Conservation (phyloP, 2,113 vertebrate genomes). For the Scalopus aquaticus region DNA sequence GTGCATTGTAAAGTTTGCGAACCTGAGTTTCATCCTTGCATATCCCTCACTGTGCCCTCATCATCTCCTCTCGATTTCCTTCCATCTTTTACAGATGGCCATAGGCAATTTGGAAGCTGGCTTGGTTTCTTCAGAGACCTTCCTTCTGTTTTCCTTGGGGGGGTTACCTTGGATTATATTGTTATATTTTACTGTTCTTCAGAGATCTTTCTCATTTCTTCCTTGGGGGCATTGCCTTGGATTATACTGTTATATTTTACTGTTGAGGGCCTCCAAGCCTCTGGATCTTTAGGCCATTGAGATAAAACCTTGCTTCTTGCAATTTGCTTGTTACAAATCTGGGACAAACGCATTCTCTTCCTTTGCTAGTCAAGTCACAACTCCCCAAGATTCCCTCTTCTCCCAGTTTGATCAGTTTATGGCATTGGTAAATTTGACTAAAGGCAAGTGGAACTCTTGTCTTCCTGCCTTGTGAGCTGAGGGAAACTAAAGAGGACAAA, state of each 20-base stretch:
- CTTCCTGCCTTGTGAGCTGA: neutral
- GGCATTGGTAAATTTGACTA: neutral
- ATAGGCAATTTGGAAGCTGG: neutral
- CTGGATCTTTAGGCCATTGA: neutral
- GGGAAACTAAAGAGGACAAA: neutral
- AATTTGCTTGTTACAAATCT: neutral
- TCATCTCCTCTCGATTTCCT: neutral
- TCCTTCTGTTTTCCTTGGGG: neutral
- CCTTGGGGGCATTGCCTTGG: neutral
- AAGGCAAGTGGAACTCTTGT: slow-evolving; percentile 34
- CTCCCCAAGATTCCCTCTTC: neutral
- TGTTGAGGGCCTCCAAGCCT: neutral
- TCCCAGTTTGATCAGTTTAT: neutral
- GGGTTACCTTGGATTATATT: neutral
- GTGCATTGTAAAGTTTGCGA: neutral
- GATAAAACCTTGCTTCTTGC: neutral
- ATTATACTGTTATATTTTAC: neutral
- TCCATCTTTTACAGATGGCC: neutral
- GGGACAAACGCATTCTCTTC: neutral
- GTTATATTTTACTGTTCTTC: neutral
- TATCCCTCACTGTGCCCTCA: neutral
- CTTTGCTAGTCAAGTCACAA: neutral
- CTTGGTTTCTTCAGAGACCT: neutral
- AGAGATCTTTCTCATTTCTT: neutral
- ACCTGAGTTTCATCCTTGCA: neutral